Base-by-base conservation (phyloP, 2,888 invertebrate species). In the Lasius fuliginosus region DNA sequence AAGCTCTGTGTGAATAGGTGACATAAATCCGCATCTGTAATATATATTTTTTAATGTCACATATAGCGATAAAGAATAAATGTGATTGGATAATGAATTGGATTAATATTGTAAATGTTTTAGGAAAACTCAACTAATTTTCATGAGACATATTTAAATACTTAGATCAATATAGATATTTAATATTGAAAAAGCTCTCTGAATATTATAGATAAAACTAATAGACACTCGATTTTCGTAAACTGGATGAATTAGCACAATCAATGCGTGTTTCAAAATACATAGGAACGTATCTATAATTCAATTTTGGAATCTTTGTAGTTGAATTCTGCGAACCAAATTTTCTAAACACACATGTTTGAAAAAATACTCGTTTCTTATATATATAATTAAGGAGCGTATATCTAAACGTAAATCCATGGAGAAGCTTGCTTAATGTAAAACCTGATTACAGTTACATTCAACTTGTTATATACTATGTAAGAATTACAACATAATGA, bases 11-110 rank as follows among this genome's bases (percentile, higher is more conserved):
- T 98, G 86, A 98, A 96, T 87, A 97, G 95, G 94, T 99, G 99
- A 94, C 98, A 99, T 60, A 99, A 95, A 93, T 99, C 98, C 85
- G 98, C 98, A 96, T 98, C 99, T 99, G 95, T 15, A 86, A 36
- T 82, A 69, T 64, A 83, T 42, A 67, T 58, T 73, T 36, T n/a
- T 46, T 62, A 81, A 27, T 30, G 3, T 42, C 1, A 15, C 12
- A 30, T 18, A 12, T 46, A 27, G 11, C 1, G 1, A 46, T n/a
- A 53, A 49, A 6, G 5, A 49, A 53, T 53, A 49, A 46, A 46
- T 46, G 15, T 46, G 18, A 18, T 40, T 42, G 30, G 23, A 64
- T 33, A 11, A 65, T 69, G 33, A 30, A 33, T 9, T 42, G 60
- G 33, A 58, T 42, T 5, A 67, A 27, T 69, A 69, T 74, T 3